Evolutionary conservation across 2,888 invertebrate genomes (phyloP).

Genomic region (Gymnocheta viridis): DNA sequence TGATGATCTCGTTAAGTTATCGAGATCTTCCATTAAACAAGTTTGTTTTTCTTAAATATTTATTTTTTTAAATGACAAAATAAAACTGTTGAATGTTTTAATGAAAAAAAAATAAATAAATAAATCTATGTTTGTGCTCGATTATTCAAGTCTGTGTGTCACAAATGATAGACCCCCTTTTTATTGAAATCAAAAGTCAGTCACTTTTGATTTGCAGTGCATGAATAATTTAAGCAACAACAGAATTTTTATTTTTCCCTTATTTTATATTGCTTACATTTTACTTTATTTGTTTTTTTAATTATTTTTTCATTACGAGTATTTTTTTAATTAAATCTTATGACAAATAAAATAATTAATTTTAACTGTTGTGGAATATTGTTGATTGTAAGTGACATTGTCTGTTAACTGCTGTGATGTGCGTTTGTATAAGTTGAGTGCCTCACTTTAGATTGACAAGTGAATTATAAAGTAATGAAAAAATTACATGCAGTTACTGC

Average conservation of each 20-base stretch:
- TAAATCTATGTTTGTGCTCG: background rate
- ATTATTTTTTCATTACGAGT: background rate
- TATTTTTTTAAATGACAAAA: slow-evolving; percentile 15
- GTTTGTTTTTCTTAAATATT: slow-evolving; percentile 38
- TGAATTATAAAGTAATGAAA: background rate
- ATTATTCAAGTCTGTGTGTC: slow-evolving; percentile 36
- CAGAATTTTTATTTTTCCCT: background rate
- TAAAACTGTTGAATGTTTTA: slow-evolving; percentile 24
- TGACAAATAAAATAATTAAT: slow-evolving; percentile 57
- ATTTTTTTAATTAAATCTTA: slow-evolving; percentile 9
- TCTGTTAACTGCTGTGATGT: slow-evolving; percentile 42
- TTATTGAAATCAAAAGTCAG: slow-evolving; percentile 54
- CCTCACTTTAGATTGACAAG: background rate
- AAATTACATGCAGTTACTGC: background rate
- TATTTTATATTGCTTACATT: slow-evolving; percentile 45
- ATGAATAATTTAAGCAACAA: slow-evolving; percentile 22
- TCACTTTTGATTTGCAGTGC: slow-evolving; percentile 48
- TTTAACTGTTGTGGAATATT: slow-evolving; percentile 6
- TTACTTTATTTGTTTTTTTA: slow-evolving; percentile 29
- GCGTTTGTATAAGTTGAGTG: background rate
- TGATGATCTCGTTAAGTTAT: slow-evolving; percentile 64
- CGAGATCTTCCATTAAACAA: slow-evolving; percentile 62
- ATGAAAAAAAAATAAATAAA: background rate
- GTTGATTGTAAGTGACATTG: slow-evolving; percentile 40
- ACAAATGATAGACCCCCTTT: slow-evolving; percentile 60